Base-by-base conservation (phyloP, 1,140 invertebrate genomes). In the Psix sp. region DNA sequence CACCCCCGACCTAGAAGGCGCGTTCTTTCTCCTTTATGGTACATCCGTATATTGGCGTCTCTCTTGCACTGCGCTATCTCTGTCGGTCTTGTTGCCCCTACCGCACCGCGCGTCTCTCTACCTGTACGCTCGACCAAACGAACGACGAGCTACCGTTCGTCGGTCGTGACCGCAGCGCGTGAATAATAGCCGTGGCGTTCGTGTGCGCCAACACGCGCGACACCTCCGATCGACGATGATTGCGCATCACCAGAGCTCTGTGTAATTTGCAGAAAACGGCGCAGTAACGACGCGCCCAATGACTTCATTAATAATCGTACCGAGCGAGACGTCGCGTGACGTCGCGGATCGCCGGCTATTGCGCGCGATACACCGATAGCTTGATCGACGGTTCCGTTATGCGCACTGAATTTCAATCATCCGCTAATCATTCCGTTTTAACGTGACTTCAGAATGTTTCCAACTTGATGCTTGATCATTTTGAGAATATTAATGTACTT, bases 91-190 rank as follows among this genome's bases (percentile, higher is more conserved):
- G 26, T 35, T 48, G 57, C 16, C 20, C 43, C 56, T 26, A 45
- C 40, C 65, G 14, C 59, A 45, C 14, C 35, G 35, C 3, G 40
- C 40, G 6, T 43, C 20, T 20, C 51, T 36, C 46, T 59, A 48
- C 62, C 62, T 67, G 62, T 33, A 49, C 46, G 36, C 67, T 68
- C 59, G 72, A 45, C 45, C 59, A 63, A 74, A 74, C 59, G 63
- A 65, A 57, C 74, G 68, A 76, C 57, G 54, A 77, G 70, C 74
- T 73, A 77, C 74, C 67, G 74, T 70, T 54, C 65, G 63, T 31
- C 70, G 74, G 60, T 77, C 65, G 74, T 72, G 57, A 76, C 68
- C 68, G 62, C 57, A 57, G 42, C 74, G 74, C 60, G 74, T 76
- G 74, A 76, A 76, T 76, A 76, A 76, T 63, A 60, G 62, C 67